Conservation (phyloP, 2,113 vertebrate species). For the Chlorocebus sabaeus region DNA sequence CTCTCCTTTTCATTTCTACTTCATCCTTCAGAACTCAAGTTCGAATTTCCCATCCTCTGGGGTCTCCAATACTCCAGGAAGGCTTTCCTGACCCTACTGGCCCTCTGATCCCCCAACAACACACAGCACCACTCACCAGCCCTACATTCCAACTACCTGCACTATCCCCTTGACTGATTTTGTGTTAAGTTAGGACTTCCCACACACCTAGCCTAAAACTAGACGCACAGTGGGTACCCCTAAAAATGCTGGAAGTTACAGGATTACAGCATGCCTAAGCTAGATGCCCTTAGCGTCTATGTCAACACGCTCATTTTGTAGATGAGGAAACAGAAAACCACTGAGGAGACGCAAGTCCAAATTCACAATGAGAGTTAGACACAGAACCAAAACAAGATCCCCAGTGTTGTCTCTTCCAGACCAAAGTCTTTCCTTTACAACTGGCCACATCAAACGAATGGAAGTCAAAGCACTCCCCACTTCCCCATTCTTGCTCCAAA, state of each 20-base stretch:
- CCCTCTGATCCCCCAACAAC: not conserved
- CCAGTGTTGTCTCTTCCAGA: not conserved
- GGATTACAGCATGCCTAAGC: not conserved
- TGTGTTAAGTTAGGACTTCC: not conserved
- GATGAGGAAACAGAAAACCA: not conserved
- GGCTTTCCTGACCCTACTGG: not conserved
- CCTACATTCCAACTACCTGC: not conserved
- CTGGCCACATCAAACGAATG: not conserved
- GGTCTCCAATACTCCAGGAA: not conserved
- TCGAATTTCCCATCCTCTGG: not conserved
- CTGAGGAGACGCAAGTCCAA: not conserved
- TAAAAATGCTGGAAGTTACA: not conserved
- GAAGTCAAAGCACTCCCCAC: not conserved
- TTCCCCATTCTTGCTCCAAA: not conserved
- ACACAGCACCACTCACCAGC: not conserved
- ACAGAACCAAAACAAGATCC: not conserved
- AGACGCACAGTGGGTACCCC: not conserved
- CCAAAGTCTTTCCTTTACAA: not conserved
- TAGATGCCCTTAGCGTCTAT: not conserved
- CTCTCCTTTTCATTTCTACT: not conserved
- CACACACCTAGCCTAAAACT: not conserved
- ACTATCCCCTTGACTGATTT: not conserved
- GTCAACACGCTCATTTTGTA: not conserved
- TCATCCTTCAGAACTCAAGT: constrained; percentile 12
- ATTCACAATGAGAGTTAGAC: not conserved